A percentile compares a stretch with the other conserved stretches of the same genome.
Conservation (phyloP, 2,888 invertebrate genomes). For the Mimumesa dahlbomi region DNA sequence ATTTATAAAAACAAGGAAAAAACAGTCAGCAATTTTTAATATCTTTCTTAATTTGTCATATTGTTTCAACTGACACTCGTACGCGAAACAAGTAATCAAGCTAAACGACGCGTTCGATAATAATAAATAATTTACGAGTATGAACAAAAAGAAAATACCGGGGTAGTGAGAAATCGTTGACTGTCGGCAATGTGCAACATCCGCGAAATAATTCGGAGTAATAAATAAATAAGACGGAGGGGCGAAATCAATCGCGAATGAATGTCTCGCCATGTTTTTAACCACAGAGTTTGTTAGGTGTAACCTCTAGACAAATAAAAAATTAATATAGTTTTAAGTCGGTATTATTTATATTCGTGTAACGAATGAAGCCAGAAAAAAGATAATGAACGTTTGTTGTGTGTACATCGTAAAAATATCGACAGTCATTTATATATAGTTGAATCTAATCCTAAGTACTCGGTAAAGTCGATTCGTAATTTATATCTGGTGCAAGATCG, state of each 20-base stretch:
- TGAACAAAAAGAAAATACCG: not conserved
- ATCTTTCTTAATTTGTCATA: conserved; percentile 12
- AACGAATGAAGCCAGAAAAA: conserved; percentile 69
- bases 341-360: conserved; percentile 79
- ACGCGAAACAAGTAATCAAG: conserved; percentile 5
- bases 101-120: not conserved
- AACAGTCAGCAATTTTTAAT: not conserved
- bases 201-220: conserved; percentile 39
- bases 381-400: conserved; percentile 75
- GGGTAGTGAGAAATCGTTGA: conserved; percentile 14
- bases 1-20: no score
- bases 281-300: conserved; percentile 55
- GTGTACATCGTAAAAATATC: conserved; percentile 73
- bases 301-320: conserved; percentile 63
- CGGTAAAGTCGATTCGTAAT: conserved; percentile 69
- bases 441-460: conserved; percentile 72
- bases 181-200: conserved; percentile 48
- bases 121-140: not conserved
- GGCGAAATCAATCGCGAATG: conserved; percentile 20
- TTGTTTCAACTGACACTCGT: conserved; percentile 27
- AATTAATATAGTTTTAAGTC: conserved; percentile 75
- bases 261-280: conserved; percentile 51
- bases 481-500: conserved; percentile 71
- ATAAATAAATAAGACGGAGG: conserved; percentile 8
- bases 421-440: conserved; percentile 72